A percentile compares a stretch with the other conserved stretches of the same genome.
Evolutionary conservation across 1,140 invertebrate species (phyloP).

Genomic region (Drosophila pachea): DNA sequence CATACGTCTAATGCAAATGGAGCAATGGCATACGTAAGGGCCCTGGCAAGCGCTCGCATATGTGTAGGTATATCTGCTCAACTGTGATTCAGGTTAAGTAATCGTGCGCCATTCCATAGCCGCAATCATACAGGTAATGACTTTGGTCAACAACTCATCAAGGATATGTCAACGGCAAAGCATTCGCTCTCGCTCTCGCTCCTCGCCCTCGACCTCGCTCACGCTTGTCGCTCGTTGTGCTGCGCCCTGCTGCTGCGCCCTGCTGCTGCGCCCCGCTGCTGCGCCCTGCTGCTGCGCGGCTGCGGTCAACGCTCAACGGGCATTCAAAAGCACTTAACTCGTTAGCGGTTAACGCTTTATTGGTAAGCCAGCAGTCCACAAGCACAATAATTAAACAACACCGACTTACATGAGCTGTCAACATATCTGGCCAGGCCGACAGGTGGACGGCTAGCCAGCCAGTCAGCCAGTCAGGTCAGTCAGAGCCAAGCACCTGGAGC

Average conservation of each 20-base stretch:
- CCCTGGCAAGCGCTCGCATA: neutral
- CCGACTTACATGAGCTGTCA: conserved; percentile 69
- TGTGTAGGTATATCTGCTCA: conserved; percentile 3
- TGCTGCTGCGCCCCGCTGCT: too few relatives aligned
- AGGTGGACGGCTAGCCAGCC: too few relatives aligned
- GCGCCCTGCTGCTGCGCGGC: conserved; percentile 26
- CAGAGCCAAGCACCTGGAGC: conserved; percentile 21
- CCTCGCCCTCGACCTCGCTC: too few relatives aligned
- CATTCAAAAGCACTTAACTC: conserved; percentile 72
- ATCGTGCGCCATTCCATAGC: conserved; percentile 43
- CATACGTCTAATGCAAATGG: too few relatives aligned
- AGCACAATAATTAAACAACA: conserved; percentile 72
- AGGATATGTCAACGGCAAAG: conserved; percentile 50
- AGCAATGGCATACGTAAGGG: neutral
- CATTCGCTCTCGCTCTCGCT: neutral
- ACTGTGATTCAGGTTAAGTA: conserved; percentile 51
- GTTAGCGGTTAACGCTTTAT: conserved; percentile 74
- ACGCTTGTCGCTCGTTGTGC: neutral
- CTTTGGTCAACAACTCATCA: conserved; percentile 76
- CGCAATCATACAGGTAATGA: conserved; percentile 58
- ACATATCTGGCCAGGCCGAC: too few relatives aligned
- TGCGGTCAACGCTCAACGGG: conserved; percentile 55
- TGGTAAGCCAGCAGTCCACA: conserved; percentile 63
- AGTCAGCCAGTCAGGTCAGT: too few relatives aligned
- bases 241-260: too few relatives aligned